Conservation (phyloP, 2,113 vertebrate genomes). For the Budorcas taxicolor region DNA sequence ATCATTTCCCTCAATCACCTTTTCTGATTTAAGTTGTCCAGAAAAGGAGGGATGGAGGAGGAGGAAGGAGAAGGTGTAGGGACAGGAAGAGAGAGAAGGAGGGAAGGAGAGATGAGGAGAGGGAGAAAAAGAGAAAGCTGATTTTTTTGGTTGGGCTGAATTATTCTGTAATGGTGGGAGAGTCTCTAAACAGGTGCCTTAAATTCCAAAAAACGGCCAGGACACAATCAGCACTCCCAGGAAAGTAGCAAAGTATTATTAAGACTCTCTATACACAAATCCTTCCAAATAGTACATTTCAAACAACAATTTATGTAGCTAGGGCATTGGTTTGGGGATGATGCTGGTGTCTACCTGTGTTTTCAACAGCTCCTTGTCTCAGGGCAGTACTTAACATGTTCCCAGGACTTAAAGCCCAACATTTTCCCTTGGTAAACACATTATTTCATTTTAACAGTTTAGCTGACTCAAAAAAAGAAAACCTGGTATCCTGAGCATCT, state of each 20-base stretch:
- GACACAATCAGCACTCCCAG: neutral
- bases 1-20: neutral
- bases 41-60: neutral
- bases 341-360: neutral
- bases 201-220: neutral
- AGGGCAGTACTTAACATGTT: neutral
- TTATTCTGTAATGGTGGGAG: neutral
- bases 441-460: neutral
- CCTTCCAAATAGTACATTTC: neutral
- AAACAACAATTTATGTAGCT: neutral
- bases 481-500: neutral
- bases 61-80: neutral
- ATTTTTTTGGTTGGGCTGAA: neutral
- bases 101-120: neutral
- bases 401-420: neutral
- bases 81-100: too few relatives aligned
- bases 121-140: neutral
- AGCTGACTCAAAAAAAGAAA: neutral
- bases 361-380: neutral
- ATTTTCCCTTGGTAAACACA: neutral
- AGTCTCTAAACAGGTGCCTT: neutral
- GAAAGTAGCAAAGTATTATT: neutral
- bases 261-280: neutral
- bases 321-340: fast-evolving
- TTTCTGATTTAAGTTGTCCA: neutral